Percentiles rank a stretch among this genome's conserved stretches.
phyloP scores from a whole-genome alignment of 2,888 invertebrate species.

The Lysandra coridon region DNA sequence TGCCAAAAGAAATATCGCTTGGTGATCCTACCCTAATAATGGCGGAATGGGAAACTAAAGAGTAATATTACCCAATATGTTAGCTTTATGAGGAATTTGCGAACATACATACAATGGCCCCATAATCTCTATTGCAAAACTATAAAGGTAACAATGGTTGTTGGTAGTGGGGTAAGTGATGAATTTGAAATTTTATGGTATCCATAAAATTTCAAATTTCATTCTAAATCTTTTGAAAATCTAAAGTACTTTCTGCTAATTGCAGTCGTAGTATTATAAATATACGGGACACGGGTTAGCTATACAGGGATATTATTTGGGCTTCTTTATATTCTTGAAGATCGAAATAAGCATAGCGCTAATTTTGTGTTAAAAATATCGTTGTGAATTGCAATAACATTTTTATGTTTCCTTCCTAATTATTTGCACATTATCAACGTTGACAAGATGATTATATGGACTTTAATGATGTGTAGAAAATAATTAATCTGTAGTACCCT shows the following conservation, averaged over 20 bases:
- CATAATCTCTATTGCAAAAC: constrained; percentile 1
- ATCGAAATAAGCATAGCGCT: too few relatives aligned
- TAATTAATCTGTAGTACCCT: constrained; percentile 39
- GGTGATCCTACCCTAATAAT: constrained; percentile 54
- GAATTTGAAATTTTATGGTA: neutral
- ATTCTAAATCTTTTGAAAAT: neutral
- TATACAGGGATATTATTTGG: too few relatives aligned
- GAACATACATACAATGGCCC: constrained; percentile 63
- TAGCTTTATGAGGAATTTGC: constrained; percentile 67
- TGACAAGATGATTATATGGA: neutral
- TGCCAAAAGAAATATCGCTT: constrained; percentile 62
- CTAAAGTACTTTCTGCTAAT: too few relatives aligned
- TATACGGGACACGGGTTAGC: too few relatives aligned
- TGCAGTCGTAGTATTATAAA: too few relatives aligned
- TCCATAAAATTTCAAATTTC: neutral
- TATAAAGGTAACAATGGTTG: constrained; percentile 22
- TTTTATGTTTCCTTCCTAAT: neutral
- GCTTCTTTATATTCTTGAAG: too few relatives aligned
- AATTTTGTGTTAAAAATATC: too few relatives aligned
- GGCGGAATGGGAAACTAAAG: constrained; percentile 54
- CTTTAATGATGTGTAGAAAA: neutral
- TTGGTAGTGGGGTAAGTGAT: neutral
- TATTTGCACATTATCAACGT: neutral
- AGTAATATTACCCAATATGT: constrained; percentile 56
- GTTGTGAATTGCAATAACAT: neutral